Percentiles rank a stretch among this genome's conserved stretches.
These are phyloP conservation scores for Prosopocoilus inquinatus DNA, from an alignment of 2,888 invertebrate species.

Conservation along the genomic window DNA sequence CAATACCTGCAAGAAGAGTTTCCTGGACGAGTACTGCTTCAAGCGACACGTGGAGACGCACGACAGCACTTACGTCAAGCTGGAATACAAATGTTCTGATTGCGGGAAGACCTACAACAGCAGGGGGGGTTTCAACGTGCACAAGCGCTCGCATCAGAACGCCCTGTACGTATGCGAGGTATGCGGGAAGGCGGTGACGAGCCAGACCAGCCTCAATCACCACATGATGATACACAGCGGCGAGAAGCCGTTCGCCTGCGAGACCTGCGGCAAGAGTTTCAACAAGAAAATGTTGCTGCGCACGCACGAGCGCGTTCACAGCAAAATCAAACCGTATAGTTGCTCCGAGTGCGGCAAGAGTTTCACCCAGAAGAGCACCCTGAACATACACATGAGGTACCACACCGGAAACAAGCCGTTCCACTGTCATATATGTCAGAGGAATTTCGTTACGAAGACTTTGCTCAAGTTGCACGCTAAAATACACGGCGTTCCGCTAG, in stretches of 20 bases:
- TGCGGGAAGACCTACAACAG: constrained; percentile 21
- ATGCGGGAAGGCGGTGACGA: constrained; percentile 52
- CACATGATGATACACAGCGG: constrained; percentile 36
- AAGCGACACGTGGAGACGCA: constrained; percentile 28
- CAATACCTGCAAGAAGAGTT: constrained; percentile 23
- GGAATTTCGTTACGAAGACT: constrained; percentile 55
- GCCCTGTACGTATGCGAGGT: constrained; percentile 42
- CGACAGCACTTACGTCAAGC: constrained; percentile 23
- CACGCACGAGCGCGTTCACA: constrained; percentile 54
- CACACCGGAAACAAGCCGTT: constrained; percentile 53
- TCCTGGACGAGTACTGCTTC: constrained; percentile 24
- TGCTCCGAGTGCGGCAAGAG: constrained; percentile 56
- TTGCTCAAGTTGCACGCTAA: constrained; percentile 54
- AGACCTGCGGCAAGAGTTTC: constrained; percentile 35
- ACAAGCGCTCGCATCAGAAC: constrained; percentile 20
- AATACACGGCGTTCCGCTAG: constrained; percentile 52
- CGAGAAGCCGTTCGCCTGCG: constrained; percentile 37
- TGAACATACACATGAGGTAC: constrained; percentile 51
- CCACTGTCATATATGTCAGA: constrained; percentile 53
- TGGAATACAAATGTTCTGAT: constrained; percentile 18
- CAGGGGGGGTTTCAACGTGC: constrained; percentile 15
- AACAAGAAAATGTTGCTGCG: constrained; percentile 29
- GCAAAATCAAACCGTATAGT: constrained; percentile 53
- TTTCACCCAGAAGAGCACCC: constrained; percentile 55
- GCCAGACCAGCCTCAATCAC: constrained; percentile 22